phyloP scores from a whole-genome alignment of 1,140 invertebrate species.

The Elysia chlorotica region DNA sequence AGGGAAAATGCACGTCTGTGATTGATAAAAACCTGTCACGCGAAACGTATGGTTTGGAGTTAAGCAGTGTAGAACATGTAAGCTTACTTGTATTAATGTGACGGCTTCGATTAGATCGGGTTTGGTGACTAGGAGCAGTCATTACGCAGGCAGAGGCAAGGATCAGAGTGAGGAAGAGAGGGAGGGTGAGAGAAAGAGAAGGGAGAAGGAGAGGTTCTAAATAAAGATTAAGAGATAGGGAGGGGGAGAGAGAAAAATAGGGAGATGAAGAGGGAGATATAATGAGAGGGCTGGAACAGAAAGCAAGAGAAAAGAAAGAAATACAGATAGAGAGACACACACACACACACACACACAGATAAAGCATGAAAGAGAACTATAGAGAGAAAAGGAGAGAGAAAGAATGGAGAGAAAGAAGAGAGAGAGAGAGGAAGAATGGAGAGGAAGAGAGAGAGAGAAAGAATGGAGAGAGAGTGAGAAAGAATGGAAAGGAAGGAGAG shows the following conservation, averaged over 20 bases:
- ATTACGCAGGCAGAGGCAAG: too few species aligned
- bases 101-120: too few species aligned
- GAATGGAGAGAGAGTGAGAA: too few species aligned
- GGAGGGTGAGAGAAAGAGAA: background rate
- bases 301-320: background rate
- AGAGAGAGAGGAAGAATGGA: background rate
- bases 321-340: background rate
- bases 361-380: background rate
- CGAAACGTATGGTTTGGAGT: too few species aligned
- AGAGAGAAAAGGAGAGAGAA: background rate
- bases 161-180: background rate
- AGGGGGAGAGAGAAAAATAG: background rate
- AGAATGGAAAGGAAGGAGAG: too few species aligned
- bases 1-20: too few species aligned
- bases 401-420: background rate
- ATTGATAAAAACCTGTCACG: too few species aligned
- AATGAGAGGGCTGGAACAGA: background rate
- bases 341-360: too few species aligned
- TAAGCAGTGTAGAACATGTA: too few species aligned
- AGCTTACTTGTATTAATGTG: too few species aligned
- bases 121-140: too few species aligned
- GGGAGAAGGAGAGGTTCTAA: background rate
- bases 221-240: background rate
- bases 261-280: background rate
- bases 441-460: too few species aligned